Evolutionary conservation across 2,797 vertebrate species (phyloP), one percentile per base, ranked within the genome.

Genomic region (Malurus leucopterus): DNA sequence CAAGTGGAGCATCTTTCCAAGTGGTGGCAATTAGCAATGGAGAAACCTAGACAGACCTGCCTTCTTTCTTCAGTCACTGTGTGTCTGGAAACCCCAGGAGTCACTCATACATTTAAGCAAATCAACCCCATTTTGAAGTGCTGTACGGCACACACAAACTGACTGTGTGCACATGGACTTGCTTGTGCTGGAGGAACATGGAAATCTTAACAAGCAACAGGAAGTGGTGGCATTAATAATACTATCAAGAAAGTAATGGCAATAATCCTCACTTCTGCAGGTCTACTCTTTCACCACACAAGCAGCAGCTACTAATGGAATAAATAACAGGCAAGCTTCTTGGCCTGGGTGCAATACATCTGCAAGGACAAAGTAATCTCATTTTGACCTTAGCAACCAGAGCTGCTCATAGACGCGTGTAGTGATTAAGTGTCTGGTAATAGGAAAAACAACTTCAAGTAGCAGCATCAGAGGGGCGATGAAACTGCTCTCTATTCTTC

Each of bases 401-500:
- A 81, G 41, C 57, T 88, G 55, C 69, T 84, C 62, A 43, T 2
- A 63, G 30, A 30, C 1, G 0, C 0, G 1, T 20, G 26, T 6
- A 77, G n/a, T 30, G 57, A 86, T 49, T 32, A 67, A 54, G 46
- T 46, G 46, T 24, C 73, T 58, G 50, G 38, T 55, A 94, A 73
- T 0, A 73, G 30, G 44, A 38, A 73, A 61, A 68, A 55, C 18
- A 58, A 84, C 77, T 84, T 71, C 61, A 49, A 2, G 5, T 30
- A 78, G 78, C 61, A 83, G 62, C 80, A 91, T 40, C 58, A 89
- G 58, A 92, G 88, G n/a, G 40, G 34, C 70, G 90, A 32, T 27
- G 51, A 62, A 95, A 82, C 34, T 29, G 43, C 49, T 71, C 72
- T 62, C 64, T 85, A 8, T 63, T 73, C 49, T 84, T 79, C 24